phyloP scores from a whole-genome alignment of 1,140 invertebrate species.

The Phthorimaea operculella region DNA sequence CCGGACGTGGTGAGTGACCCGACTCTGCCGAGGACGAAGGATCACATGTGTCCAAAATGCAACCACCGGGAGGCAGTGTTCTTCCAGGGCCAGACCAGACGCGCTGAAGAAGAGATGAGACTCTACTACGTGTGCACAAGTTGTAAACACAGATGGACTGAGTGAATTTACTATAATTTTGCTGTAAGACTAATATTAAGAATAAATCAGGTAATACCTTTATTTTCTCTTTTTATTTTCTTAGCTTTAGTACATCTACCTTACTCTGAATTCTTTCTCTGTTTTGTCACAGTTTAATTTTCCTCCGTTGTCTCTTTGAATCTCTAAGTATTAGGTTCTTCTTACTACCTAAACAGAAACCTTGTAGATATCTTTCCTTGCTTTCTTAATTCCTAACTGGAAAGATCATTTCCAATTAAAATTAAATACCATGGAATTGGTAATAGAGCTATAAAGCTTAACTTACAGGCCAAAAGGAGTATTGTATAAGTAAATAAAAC shows the following conservation, averaged over 20 bases:
- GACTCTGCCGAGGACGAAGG: conserved; percentile 96
- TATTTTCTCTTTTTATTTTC: conserved; percentile 10
- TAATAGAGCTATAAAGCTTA: too few relatives aligned
- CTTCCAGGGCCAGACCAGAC: conserved; percentile 84
- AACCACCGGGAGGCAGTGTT: conserved; percentile 90
- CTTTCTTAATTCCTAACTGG: too few relatives aligned
- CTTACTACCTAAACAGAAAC: too few relatives aligned
- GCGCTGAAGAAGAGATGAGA: conserved; percentile 99
- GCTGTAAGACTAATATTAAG: conserved; percentile 14
- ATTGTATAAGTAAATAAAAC: conserved; percentile 6
- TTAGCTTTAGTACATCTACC: neutral
- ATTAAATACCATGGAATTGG: too few relatives aligned
- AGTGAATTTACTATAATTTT: conserved; percentile 71
- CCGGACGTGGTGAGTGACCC: conserved; percentile 98
- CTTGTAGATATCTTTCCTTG: too few relatives aligned
- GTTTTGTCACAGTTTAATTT: too few relatives aligned
- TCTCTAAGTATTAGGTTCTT: too few relatives aligned
- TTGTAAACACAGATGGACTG: conserved; percentile 97
- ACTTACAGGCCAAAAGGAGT: too few relatives aligned
- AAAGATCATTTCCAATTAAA: too few relatives aligned
- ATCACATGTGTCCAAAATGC: conserved; percentile 98
- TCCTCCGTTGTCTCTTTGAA: too few relatives aligned
- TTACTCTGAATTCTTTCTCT: too few relatives aligned
- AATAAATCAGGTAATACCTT: conserved; percentile 18
- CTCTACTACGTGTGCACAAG: conserved; percentile 99